Percentiles rank a stretch among this genome's conserved stretches.
Conservation (phyloP, 2,113 vertebrate genomes). For the Istiophorus platypterus region DNA sequence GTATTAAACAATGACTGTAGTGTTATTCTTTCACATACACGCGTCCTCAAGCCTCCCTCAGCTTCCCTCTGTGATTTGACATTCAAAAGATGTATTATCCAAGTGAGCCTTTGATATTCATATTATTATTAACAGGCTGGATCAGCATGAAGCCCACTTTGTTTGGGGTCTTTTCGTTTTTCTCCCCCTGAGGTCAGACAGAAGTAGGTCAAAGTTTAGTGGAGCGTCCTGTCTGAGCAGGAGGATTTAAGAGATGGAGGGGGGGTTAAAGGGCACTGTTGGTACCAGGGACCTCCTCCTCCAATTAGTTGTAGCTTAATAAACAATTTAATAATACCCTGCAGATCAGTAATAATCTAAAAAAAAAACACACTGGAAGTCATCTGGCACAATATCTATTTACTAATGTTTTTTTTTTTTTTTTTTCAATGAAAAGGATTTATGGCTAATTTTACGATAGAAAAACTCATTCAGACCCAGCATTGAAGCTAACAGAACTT, state of each 20-base stretch:
- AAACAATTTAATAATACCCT: not conserved
- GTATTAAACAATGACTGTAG: slow-evolving; percentile 52
- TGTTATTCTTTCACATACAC: slow-evolving; percentile 43
- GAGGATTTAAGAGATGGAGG: slow-evolving; percentile 45
- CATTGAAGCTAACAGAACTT: not conserved
- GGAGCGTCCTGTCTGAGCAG: slow-evolving; percentile 77
- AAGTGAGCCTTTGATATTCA: slow-evolving; percentile 66
- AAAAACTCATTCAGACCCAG: not conserved
- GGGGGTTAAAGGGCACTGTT: slow-evolving; percentile 30
- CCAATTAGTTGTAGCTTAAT: not conserved
- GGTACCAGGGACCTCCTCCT: slow-evolving; percentile 30
- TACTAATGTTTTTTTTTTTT: not conserved
- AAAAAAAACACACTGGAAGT: not conserved
- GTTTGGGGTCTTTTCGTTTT: slow-evolving; percentile 46
- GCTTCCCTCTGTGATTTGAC: slow-evolving; percentile 58
- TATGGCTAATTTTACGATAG: not conserved
- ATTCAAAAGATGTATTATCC: slow-evolving; percentile 72
- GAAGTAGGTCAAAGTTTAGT: slow-evolving; percentile 83
- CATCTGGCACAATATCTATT: not conserved
- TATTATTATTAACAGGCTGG: slow-evolving; percentile 53
- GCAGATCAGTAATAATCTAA: not conserved
- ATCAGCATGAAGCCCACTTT: slow-evolving; percentile 43
- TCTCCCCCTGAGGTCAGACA: slow-evolving; percentile 31
- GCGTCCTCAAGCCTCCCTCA: slow-evolving; percentile 53
- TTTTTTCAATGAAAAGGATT: not conserved